Base-by-base conservation (phyloP, 2,888 invertebrate species). In the Drosophila melanocephala region DNA sequence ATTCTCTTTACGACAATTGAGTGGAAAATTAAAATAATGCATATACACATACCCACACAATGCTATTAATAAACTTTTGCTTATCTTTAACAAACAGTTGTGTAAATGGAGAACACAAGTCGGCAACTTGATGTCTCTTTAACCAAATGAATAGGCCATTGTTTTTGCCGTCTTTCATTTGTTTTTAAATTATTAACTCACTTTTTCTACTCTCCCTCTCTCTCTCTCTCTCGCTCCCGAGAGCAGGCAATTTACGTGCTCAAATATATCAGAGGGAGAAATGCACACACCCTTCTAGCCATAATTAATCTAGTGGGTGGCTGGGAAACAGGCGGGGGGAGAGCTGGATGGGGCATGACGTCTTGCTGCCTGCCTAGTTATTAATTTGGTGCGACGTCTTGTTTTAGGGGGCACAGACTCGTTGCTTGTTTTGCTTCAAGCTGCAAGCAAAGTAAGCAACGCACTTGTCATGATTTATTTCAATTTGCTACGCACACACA, bases 381-480 rank as follows among this genome's bases (percentile, higher is more conserved):
- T 78, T 82, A 82, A 83, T 81, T 83, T 75, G 67, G 26, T 76
- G 63, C 59, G 47, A 65, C 53, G 64, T 61, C 69, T 62, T 55
- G 56, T 53, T 65, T 57, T 58, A 16, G 58, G 63, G 37, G 67
- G 53, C 68, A 56, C 50, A 47, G 75, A 66, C 64, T 69, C 68
- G 75, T 69, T 72, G 58, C 28, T n/a, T 51, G 16, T 19, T 51
- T 19, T 51, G 56, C 66, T 44, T 22, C 42, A 26, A 53, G 67
- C 70, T 68, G 47, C 69, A 53, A 70, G 71, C 79, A 67, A 69
- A 79, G 73, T 70, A 68, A 64, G 72, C 80, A 75, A 76, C 81
- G 83, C 81, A 79, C 84, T 88, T 88, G 84, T 81, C 84, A 86
- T 84, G 88, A 87, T 87, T 87, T 87, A 86, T 87, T 87, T 87